Percentiles rank a stretch among this genome's conserved stretches.
Evolutionary conservation across 2,797 vertebrate genomes (phyloP).

Genomic region (Leptatherina wallacei): DNA sequence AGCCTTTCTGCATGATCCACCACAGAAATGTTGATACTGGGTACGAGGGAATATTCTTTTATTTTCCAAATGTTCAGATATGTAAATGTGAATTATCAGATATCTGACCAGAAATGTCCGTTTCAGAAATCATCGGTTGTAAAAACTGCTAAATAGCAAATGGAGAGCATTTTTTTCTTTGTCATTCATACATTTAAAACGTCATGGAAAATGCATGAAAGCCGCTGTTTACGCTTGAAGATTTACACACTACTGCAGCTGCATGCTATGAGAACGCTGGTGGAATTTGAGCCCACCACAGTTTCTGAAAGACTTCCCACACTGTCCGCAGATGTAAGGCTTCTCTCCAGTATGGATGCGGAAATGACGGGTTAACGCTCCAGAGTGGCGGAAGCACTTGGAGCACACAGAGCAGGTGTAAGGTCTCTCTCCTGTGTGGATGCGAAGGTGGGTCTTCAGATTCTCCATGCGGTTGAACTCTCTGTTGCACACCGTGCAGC

Average conservation of each 20-base stretch:
- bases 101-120: background rate
- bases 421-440: slow-evolving; percentile 82
- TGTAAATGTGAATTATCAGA: background rate
- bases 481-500: slow-evolving; percentile 76
- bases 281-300: slow-evolving; percentile 82
- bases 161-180: background rate
- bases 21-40: background rate
- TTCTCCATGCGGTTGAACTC: slow-evolving; percentile 85
- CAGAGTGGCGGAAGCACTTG: slow-evolving; percentile 81
- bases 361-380: slow-evolving; percentile 82
- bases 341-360: slow-evolving; percentile 85
- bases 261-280: slow-evolving; percentile 75
- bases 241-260: slow-evolving; percentile 26
- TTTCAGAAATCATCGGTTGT: background rate
- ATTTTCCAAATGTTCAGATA: rapidly evolving
- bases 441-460: slow-evolving; percentile 83
- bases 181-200: background rate
- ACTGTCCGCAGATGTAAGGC: slow-evolving; percentile 79
- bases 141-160: background rate
- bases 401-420: slow-evolving; percentile 80
- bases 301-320: slow-evolving; percentile 83
- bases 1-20: background rate
- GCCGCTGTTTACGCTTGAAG: too few relatives aligned
- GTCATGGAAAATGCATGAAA: background rate
- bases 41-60: background rate